phyloP scores from a whole-genome alignment of 2,797 vertebrate species.

The Galago senegalensis region DNA sequence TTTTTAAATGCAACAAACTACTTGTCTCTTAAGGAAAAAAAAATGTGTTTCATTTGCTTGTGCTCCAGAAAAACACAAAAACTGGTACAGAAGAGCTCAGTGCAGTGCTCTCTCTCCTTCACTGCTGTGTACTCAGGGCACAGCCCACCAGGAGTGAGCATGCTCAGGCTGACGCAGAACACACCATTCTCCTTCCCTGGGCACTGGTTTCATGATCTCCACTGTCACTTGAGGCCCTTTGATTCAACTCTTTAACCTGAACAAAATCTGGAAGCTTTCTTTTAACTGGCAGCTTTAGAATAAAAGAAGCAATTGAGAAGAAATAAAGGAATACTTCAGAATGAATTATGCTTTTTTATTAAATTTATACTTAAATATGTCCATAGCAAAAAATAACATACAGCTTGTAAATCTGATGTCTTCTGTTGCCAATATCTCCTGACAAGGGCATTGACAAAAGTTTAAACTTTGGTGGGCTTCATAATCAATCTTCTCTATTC shows the following conservation, averaged over 20 bases:
- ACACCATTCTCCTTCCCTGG: background rate
- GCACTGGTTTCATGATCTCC: background rate
- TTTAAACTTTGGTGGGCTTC: background rate
- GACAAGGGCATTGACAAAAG: background rate
- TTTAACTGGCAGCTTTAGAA: background rate
- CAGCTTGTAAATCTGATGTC: background rate
- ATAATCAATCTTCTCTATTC: conserved; percentile 19
- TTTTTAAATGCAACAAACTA: background rate
- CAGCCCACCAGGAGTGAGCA: background rate
- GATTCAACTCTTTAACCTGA: background rate
- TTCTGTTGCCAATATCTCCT: background rate
- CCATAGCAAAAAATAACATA: background rate
- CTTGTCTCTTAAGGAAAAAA: conserved; percentile 2
- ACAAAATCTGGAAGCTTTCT: background rate
- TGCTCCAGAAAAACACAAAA: conserved; percentile 30
- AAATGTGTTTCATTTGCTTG: background rate
- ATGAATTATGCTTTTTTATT: background rate
- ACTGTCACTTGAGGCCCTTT: background rate
- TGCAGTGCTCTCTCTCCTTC: background rate
- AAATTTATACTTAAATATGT: conserved; percentile 30
- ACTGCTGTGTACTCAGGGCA: too few species aligned
- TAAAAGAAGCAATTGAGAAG: background rate
- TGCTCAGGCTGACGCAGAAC: background rate
- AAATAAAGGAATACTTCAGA: background rate
- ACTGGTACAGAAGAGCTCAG: background rate